Evolutionary conservation across 2,888 invertebrate species (phyloP).

Genomic region (Hyalella azteca): DNA sequence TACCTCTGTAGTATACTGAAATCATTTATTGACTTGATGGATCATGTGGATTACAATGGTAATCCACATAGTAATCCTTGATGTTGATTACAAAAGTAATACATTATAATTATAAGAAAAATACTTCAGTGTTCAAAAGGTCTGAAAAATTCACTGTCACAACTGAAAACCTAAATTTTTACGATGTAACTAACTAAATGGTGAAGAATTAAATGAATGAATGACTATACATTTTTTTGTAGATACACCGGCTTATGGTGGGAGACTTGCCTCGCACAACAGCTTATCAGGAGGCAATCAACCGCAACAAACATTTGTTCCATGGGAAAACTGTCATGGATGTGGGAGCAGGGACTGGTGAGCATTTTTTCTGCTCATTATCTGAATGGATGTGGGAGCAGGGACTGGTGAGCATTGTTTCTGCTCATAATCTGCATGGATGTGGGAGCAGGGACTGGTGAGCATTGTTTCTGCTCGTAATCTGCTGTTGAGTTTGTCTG

Average conservation of each 20-base stretch:
- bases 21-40: too few species aligned
- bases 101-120: background rate
- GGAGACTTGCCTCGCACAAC: slow-evolving; percentile 77
- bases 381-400: background rate
- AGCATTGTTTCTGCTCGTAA: background rate
- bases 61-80: background rate
- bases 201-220: background rate
- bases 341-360: slow-evolving; percentile 81
- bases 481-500: too few species aligned
- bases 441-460: background rate
- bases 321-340: slow-evolving; percentile 82
- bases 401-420: background rate
- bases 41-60: too few species aligned
- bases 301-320: slow-evolving; percentile 69
- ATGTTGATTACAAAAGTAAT: background rate
- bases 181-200: background rate
- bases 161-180: background rate
- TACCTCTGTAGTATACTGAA: too few species aligned
- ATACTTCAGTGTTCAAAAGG: background rate
- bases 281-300: slow-evolving; percentile 81
- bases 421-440: background rate
- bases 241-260: slow-evolving; percentile 83
- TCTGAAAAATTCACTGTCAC: background rate
- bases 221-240: background rate
- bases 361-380: background rate